Percentiles rank a stretch among this genome's conserved stretches.
Conservation (phyloP, 92 coral and sea anemone species). For the Phenganax stokvisi region DNA sequence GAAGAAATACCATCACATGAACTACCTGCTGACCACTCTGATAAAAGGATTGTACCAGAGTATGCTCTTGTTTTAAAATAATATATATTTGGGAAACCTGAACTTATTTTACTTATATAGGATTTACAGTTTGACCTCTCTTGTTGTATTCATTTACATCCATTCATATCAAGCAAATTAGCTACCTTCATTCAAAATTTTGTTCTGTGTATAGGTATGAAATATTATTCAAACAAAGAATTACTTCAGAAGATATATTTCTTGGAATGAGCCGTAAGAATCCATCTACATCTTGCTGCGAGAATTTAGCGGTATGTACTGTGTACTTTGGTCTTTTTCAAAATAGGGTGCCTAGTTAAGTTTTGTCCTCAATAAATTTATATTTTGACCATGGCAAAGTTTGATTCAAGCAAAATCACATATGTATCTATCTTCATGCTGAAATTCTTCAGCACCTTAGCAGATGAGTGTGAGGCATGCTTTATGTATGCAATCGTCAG, state of each 20-base stretch:
- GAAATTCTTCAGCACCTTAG: too few relatives aligned
- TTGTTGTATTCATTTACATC: background rate
- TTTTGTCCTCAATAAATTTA: too few relatives aligned
- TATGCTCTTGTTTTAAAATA: slow-evolving; percentile 36
- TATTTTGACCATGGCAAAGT: too few relatives aligned
- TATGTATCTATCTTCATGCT: too few relatives aligned
- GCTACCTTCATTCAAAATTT: background rate
- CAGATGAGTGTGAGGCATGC: too few relatives aligned
- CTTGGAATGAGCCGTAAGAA: slow-evolving; percentile 72
- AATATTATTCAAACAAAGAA: slow-evolving; percentile 78
- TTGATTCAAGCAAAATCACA: too few relatives aligned
- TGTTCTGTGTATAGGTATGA: slow-evolving; percentile 60
- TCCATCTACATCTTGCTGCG: slow-evolving; percentile 87
- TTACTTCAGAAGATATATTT: slow-evolving; percentile 83
- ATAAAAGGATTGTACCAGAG: slow-evolving; percentile 86
- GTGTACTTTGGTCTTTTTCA: background rate
- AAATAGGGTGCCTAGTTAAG: background rate
- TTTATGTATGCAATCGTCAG: too few relatives aligned
- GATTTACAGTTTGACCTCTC: background rate
- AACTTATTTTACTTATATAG: too few relatives aligned
- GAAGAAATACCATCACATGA: slow-evolving; percentile 67
- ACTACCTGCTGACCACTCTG: slow-evolving; percentile 59
- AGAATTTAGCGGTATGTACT: slow-evolving; percentile 73
- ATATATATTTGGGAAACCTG: too few relatives aligned
- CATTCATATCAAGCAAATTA: background rate